Evolutionary conservation across 2,797 vertebrate genomes (phyloP).

Genomic region (Leptodactylus fallax): DNA sequence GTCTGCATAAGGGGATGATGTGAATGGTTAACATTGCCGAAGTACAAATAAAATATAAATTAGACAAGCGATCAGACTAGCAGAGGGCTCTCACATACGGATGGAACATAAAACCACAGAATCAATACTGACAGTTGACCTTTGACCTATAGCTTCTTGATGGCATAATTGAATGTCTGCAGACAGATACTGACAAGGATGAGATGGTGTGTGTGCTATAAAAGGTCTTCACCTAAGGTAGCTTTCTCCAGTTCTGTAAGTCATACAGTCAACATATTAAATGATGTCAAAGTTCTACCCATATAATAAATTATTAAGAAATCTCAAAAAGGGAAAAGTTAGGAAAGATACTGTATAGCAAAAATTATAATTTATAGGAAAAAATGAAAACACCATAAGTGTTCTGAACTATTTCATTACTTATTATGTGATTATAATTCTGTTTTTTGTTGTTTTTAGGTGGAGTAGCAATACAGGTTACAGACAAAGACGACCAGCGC

Average conservation of each 20-base stretch:
- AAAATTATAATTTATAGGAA: not conserved
- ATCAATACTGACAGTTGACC: slow-evolving; percentile 50
- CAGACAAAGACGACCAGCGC: not conserved
- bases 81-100: not conserved
- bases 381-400: not conserved
- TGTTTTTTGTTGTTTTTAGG: not conserved
- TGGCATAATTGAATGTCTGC: slow-evolving; percentile 42
- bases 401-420: not conserved
- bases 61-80: slow-evolving; percentile 30
- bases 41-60: slow-evolving; percentile 31
- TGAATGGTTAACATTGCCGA: slow-evolving; percentile 8
- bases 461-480: not conserved
- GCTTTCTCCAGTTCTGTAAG: not conserved
- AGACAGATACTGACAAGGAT: slow-evolving; percentile 24
- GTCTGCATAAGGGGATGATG: slow-evolving; percentile 8
- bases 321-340: not conserved
- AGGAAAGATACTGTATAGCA: not conserved
- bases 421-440: not conserved
- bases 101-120: slow-evolving; percentile 38
- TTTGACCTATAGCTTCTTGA: slow-evolving; percentile 25
- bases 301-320: not conserved
- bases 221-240: slow-evolving; percentile 18
- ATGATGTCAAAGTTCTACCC: not conserved
- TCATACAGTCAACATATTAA: not conserved
- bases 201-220: not conserved